A percentile compares a stretch with the other conserved stretches of the same genome.
Conservation (phyloP, 2,888 invertebrate species). For the Sesamia inferens region DNA sequence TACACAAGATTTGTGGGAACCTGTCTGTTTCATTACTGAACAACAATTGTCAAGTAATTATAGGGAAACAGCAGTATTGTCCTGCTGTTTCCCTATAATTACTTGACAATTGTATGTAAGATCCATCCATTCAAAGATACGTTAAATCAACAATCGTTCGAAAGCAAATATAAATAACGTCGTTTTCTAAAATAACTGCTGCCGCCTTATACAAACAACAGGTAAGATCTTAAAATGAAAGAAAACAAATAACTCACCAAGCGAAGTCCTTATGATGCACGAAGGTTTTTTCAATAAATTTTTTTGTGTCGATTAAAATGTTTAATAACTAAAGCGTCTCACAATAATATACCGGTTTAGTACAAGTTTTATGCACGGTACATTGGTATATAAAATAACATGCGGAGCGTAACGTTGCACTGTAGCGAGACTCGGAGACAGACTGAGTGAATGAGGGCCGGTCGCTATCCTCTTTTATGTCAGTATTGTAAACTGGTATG, state of each 20-base stretch:
- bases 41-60: slow-evolving; percentile 23
- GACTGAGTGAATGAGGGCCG: slow-evolving; percentile 85
- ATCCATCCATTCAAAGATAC: neutral
- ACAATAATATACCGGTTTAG: slow-evolving; percentile 45
- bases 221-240: slow-evolving; percentile 42
- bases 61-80: neutral
- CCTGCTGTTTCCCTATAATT: too few species aligned
- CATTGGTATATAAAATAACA: slow-evolving; percentile 46
- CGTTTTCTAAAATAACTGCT: slow-evolving; percentile 14
- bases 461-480: slow-evolving; percentile 87
- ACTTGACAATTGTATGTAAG: too few species aligned
- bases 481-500: slow-evolving; percentile 84
- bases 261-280: slow-evolving; percentile 27
- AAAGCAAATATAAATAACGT: slow-evolving; percentile 7
- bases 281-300: slow-evolving; percentile 19
- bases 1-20: slow-evolving; percentile 57
- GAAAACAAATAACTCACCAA: slow-evolving; percentile 61
- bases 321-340: slow-evolving; percentile 35
- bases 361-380: slow-evolving; percentile 54
- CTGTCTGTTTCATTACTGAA: slow-evolving; percentile 32
- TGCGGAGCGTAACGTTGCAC: slow-evolving; percentile 71
- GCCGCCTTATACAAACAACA: slow-evolving; percentile 34
- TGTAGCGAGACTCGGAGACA: slow-evolving; percentile 73
- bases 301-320: slow-evolving; percentile 7
- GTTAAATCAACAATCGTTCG: neutral